These are phyloP conservation scores for Dione vanillae DNA, from an alignment of 2,888 invertebrate genomes.

Conservation along the genomic window DNA sequence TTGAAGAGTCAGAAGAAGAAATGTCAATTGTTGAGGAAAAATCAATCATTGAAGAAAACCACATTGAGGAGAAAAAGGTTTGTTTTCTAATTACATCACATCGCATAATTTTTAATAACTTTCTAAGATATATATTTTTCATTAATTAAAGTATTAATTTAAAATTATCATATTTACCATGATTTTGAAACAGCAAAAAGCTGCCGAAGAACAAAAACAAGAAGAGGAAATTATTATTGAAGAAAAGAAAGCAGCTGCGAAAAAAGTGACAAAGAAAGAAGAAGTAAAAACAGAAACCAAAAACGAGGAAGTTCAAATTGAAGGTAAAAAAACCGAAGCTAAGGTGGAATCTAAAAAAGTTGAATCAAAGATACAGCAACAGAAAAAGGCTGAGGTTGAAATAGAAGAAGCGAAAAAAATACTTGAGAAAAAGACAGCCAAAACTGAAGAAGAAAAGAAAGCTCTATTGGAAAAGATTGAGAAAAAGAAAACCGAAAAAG, in stretches of 20 bases:
- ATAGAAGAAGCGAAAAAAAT: slow-evolving; percentile 79
- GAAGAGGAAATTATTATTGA: slow-evolving; percentile 41
- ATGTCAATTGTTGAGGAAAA: slow-evolving; percentile 81
- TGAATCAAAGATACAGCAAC: slow-evolving; percentile 66
- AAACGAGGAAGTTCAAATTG: slow-evolving; percentile 61
- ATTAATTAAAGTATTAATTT: too few species aligned
- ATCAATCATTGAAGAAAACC: slow-evolving; percentile 79
- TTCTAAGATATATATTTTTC: too few species aligned
- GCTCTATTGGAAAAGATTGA: slow-evolving; percentile 81
- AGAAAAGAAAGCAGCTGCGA: slow-evolving; percentile 64
- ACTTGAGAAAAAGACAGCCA: slow-evolving; percentile 76
- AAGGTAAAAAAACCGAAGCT: slow-evolving; percentile 61
- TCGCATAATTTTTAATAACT: too few species aligned
- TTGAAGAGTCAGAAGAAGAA: slow-evolving; percentile 80
- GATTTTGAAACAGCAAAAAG: slow-evolving; percentile 35
- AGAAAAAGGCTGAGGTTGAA: slow-evolving; percentile 71
- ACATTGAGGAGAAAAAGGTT: slow-evolving; percentile 78
- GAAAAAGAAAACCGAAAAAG: slow-evolving; percentile 78
- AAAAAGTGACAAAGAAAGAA: slow-evolving; percentile 69
- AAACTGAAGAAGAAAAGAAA: slow-evolving; percentile 80
- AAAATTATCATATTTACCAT: neutral
- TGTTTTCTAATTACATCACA: too few species aligned
- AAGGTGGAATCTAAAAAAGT: slow-evolving; percentile 65
- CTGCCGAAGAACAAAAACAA: slow-evolving; percentile 44
- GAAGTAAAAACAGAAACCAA: slow-evolving; percentile 62